These are phyloP conservation scores for Lasioglossum figueresi DNA, from an alignment of 2,888 invertebrate species.

Conservation along the genomic window DNA sequence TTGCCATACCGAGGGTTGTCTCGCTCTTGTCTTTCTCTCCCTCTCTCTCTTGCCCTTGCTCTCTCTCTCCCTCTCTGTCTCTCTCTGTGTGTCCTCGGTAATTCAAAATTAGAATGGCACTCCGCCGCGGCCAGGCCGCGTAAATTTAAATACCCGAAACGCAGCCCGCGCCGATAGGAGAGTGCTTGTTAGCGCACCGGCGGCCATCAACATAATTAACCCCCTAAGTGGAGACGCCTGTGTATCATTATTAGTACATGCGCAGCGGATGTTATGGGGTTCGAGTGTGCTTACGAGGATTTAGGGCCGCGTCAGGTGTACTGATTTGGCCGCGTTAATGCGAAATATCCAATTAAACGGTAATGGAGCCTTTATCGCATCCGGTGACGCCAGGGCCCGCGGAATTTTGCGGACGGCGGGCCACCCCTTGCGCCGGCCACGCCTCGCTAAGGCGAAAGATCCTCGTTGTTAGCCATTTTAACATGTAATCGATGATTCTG, in stretches of 20 bases:
- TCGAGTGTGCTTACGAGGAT: constrained; percentile 71
- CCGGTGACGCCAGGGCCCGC: constrained; percentile 42
- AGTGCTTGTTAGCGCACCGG: constrained; percentile 74
- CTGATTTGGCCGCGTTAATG: constrained; percentile 68
- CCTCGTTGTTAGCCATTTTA: neutral
- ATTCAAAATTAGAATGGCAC: constrained; percentile 73
- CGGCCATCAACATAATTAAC: constrained; percentile 79
- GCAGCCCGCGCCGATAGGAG: constrained; percentile 66
- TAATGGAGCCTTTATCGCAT: constrained; percentile 63
- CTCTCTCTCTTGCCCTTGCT: neutral
- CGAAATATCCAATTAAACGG: constrained; percentile 72
- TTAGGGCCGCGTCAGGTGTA: constrained; percentile 67
- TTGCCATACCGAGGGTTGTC: neutral
- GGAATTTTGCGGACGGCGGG: constrained; percentile 45
- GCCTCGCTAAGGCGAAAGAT: neutral
- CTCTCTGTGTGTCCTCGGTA: constrained; percentile 46
- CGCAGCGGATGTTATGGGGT: constrained; percentile 68
- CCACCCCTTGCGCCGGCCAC: constrained; percentile 19
- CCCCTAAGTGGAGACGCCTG: constrained; percentile 76
- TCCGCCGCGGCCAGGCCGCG: constrained; percentile 51
- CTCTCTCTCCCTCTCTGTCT: neutral
- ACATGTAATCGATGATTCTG: neutral
- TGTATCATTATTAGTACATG: constrained; percentile 78
- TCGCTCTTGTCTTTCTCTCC: neutral
- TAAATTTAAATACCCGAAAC: constrained; percentile 79